Evolutionary conservation across 2,113 vertebrate genomes (phyloP).

Genomic region (Notothenia coriiceps): DNA sequence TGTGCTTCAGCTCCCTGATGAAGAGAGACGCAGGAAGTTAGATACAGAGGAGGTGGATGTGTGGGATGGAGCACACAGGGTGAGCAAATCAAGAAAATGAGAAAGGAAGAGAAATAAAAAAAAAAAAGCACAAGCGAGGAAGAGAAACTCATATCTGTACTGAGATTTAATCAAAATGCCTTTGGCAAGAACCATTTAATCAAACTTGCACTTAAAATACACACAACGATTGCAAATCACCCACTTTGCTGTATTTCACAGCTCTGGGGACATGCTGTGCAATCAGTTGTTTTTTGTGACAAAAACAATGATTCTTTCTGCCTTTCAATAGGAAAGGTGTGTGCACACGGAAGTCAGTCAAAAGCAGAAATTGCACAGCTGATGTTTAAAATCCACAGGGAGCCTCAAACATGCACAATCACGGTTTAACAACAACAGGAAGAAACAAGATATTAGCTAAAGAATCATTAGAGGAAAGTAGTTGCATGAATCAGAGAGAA

Average conservation of each 20-base stretch:
- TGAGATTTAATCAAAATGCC: slow-evolving; percentile 59
- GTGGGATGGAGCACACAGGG: slow-evolving; percentile 64
- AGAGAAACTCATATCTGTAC: slow-evolving; percentile 27
- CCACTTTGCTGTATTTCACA: background rate
- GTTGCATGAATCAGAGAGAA: slow-evolving; percentile 11
- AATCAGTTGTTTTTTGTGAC: background rate
- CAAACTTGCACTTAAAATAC: slow-evolving; percentile 42
- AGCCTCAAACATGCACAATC: slow-evolving; percentile 17
- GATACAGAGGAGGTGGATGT: slow-evolving; percentile 64
- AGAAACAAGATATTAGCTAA: slow-evolving; percentile 37
- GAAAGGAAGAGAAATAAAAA: slow-evolving; percentile 36
- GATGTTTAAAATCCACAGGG: slow-evolving; percentile 21
- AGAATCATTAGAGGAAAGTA: background rate
- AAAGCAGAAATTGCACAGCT: slow-evolving; percentile 22
- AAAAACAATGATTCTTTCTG: background rate
- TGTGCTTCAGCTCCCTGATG: slow-evolving; percentile 93
- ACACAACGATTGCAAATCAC: slow-evolving; percentile 15
- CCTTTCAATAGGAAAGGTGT: slow-evolving; percentile 8
- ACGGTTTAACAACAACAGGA: slow-evolving; percentile 27
- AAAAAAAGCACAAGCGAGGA: slow-evolving; percentile 13
- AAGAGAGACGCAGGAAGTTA: slow-evolving; percentile 61
- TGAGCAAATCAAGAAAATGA: slow-evolving; percentile 61
- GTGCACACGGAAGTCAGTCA: background rate
- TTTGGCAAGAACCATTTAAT: slow-evolving; percentile 47
- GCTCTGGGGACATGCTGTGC: slow-evolving; percentile 11